Conservation (phyloP, 2,113 vertebrate species). For the Rhinopomastus cyanomelas region DNA sequence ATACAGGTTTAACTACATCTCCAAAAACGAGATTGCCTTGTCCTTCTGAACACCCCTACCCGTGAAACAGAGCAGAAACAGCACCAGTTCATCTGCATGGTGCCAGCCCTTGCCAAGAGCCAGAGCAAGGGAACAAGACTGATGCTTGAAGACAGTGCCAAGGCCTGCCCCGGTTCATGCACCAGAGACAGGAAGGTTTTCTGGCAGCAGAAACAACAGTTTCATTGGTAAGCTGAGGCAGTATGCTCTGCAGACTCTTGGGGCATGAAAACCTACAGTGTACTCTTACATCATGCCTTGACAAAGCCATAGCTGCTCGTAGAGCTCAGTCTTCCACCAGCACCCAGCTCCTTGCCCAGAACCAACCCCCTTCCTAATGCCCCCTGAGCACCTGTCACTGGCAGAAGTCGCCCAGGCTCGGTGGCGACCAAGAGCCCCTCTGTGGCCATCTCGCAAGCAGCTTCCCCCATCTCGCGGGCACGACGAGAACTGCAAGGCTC, state of each 20-base stretch:
- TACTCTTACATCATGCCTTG: neutral
- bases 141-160: neutral
- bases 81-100: neutral
- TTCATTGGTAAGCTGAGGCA: neutral
- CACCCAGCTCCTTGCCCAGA: neutral
- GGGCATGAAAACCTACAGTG: neutral
- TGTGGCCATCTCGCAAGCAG: neutral
- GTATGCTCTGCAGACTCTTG: neutral
- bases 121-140: neutral
- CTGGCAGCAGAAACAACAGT: neutral
- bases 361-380: neutral
- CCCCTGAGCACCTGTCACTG: neutral
- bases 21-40: neutral
- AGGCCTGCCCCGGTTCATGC: neutral
- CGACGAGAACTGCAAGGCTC: slow-evolving; percentile 32
- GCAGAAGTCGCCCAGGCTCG: neutral
- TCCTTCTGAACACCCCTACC: neutral
- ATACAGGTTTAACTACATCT: neutral
- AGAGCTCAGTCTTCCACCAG: neutral
- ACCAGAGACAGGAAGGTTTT: neutral
- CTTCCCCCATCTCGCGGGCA: slow-evolving; percentile 52
- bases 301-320: neutral
- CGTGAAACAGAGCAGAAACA: neutral
- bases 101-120: neutral
- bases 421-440: neutral